Evolutionary conservation across 2,113 vertebrate species (phyloP).

Genomic region (Microtus richardsoni): DNA sequence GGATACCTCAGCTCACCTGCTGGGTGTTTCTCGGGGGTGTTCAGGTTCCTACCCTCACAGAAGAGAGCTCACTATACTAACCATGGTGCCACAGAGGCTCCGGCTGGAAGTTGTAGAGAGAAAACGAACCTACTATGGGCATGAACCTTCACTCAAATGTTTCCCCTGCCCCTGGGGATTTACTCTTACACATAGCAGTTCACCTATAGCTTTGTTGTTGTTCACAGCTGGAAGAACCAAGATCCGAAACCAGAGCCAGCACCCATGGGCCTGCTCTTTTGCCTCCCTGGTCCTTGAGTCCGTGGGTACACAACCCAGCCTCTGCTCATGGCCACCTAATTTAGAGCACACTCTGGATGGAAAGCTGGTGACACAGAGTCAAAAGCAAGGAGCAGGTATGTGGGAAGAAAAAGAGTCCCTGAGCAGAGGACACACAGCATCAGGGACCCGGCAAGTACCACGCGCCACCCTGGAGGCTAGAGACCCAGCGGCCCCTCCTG

Average conservation of each 20-base stretch:
- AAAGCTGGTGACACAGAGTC: neutral
- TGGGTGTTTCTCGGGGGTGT: neutral
- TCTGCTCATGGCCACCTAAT: neutral
- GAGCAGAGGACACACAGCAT: rapidly evolving
- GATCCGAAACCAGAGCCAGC: neutral
- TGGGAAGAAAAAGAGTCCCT: neutral
- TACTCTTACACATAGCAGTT: neutral
- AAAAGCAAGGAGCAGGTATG: neutral
- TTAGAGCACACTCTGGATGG: neutral
- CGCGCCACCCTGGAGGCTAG: neutral
- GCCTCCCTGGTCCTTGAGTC: neutral
- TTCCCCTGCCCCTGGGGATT: rapidly evolving
- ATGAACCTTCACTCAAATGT: neutral
- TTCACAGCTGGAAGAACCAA: neutral
- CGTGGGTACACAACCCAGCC: rapidly evolving
- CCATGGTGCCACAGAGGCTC: rapidly evolving
- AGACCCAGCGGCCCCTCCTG: neutral
- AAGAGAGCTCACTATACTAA: rapidly evolving
- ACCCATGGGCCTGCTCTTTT: rapidly evolving
- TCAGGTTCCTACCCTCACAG: neutral
- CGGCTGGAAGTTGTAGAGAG: neutral
- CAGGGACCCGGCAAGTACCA: neutral
- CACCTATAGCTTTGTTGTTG: neutral
- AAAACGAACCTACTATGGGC: neutral
- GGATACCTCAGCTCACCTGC: neutral